Base-by-base conservation (phyloP, 2,888 invertebrate genomes). In the Ditylenchus weischeri region DNA sequence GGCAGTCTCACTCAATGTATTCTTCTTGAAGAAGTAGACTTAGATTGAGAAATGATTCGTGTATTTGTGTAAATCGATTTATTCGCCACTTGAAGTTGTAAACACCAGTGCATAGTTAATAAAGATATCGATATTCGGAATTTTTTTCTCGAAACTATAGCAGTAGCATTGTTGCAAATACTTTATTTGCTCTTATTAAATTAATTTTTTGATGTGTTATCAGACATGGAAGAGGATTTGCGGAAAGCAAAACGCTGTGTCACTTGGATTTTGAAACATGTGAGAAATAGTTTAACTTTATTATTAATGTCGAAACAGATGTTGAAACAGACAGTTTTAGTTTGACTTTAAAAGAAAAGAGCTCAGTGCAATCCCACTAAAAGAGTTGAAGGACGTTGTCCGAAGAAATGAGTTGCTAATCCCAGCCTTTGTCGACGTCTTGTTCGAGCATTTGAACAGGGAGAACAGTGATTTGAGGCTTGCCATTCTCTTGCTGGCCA, bases 281-380 rank as follows among this genome's bases (percentile, higher is more conserved):
- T 62, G n/a, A 21, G 59, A 54, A 10, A 15, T 4, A 29, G 29
- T 29, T 2, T 5, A 43, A 15, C 8, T 43, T 3, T 43, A 8
- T 43, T 43, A 6, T 15, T 43, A 8, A 43, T 43, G 15, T 43
- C 15, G 43, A 1, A 23, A 21, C 18, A 29, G 10, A 43, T 43
- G 15, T 43, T 8, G 43, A 1, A 23, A 21, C 18, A 29, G 10
- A 35, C 10, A 11, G n/a, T 66, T 74, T 65, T 59, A 73, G 74
- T 75, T 76, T 51, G 75, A 75, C 58, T 76, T 48, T 29, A 54
- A 64, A 10, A 62, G 47, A 13, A 75, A 71, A 23, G 74, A 75
- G 48, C 63, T 75, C 29, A 57, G 70, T 29, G 69, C 51, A 43
- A 57, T 50, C 13, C 36, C 65, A 18, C 51, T 75, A 23, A 70